Conservation (phyloP, 1,140 invertebrate species). For the Acromyrmex heyeri region DNA sequence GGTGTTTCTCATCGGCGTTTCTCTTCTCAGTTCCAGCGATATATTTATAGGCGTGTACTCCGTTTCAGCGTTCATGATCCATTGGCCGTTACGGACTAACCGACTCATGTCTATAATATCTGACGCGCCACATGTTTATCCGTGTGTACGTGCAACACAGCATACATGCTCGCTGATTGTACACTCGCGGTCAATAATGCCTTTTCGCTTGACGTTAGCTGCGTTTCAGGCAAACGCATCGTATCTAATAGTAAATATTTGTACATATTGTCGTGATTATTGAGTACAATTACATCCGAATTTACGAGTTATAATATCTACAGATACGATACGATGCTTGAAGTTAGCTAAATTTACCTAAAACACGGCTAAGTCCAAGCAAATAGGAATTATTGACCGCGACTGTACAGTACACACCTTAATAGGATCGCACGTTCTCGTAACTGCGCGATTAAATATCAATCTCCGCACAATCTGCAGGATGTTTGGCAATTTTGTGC, state of each 20-base stretch:
- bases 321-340: too few species aligned
- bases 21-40: slow-evolving; percentile 23
- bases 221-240: too few species aligned
- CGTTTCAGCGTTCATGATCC: slow-evolving; percentile 41
- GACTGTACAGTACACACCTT: slow-evolving; percentile 31
- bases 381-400: too few species aligned
- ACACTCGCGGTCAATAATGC: neutral
- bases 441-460: slow-evolving; percentile 14
- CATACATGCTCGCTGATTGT: slow-evolving; percentile 34
- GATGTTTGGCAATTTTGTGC: neutral
- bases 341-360: too few species aligned
- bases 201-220: too few species aligned
- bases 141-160: slow-evolving; percentile 25
- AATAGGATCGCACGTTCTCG: slow-evolving; percentile 31
- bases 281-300: too few species aligned
- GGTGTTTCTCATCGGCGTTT: slow-evolving; percentile 3
- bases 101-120: slow-evolving; percentile 46
- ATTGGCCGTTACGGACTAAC: slow-evolving; percentile 32
- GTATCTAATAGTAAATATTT: too few species aligned
- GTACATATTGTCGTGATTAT: too few species aligned
- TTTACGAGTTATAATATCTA: too few species aligned
- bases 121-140: slow-evolving; percentile 49
- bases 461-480: neutral
- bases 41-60: slow-evolving; percentile 54
- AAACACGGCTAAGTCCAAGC: too few species aligned